These are phyloP conservation scores for Thera obeliscata DNA, from an alignment of 2,888 invertebrate species.

Conservation along the genomic window DNA sequence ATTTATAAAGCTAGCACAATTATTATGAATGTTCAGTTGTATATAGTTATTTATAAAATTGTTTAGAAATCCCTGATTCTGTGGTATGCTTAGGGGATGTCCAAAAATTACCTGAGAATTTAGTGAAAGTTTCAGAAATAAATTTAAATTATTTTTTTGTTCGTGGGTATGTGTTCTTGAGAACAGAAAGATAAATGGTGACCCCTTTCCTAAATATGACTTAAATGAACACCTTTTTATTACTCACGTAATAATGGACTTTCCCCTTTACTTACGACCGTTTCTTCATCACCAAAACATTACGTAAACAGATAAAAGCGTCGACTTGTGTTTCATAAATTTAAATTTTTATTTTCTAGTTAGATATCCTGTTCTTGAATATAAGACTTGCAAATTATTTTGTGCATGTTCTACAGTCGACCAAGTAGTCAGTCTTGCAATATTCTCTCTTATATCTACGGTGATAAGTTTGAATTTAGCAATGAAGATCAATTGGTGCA, in stretches of 20 bases:
- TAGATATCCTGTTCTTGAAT: conserved; percentile 32
- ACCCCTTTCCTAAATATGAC: not conserved
- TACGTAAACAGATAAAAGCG: conserved; percentile 48
- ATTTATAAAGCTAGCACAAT: not conserved
- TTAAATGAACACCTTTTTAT: not conserved
- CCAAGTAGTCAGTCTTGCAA: conserved; percentile 13
- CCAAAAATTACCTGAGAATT: conserved; percentile 6
- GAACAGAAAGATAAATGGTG: not conserved
- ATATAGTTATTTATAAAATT: not conserved
- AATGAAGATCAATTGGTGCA: conserved; percentile 9
- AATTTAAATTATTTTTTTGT: not conserved
- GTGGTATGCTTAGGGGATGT: not conserved
- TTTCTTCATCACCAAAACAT: conserved; percentile 10
- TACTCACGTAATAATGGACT: conserved; percentile 6
- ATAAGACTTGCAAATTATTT: conserved; percentile 25
- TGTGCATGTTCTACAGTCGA: conserved; percentile 37
- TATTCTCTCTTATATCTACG: conserved; percentile 27
- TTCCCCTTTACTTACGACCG: conserved; percentile 12
- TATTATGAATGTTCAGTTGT: conserved; percentile 2
- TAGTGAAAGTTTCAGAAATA: not conserved
- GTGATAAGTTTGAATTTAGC: conserved; percentile 17
- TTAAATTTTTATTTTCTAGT: conserved; percentile 38
- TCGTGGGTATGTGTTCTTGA: not conserved
- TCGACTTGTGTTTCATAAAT: conserved; percentile 42
- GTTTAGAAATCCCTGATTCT: not conserved